phyloP scores from a whole-genome alignment of 2,797 vertebrate genomes.

The Chiroxiphia lanceolata region DNA sequence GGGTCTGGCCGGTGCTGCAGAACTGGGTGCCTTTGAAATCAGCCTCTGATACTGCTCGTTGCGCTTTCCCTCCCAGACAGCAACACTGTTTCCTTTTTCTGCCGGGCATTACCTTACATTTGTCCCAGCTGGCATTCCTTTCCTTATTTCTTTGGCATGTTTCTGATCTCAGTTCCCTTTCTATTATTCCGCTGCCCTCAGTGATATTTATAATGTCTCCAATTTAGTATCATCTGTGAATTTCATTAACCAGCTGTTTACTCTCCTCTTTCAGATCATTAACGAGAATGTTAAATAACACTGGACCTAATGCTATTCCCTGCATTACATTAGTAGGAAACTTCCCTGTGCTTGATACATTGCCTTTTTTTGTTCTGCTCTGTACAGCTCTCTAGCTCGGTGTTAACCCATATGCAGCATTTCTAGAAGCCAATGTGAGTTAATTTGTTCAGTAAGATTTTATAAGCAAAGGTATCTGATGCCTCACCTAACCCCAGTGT shows the following conservation, averaged over 20 bases:
- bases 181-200: slow-evolving; percentile 66
- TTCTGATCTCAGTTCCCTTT: slow-evolving; percentile 63
- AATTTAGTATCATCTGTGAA: slow-evolving; percentile 76
- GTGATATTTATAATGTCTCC: slow-evolving; percentile 68
- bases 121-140: slow-evolving; percentile 39
- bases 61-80: background rate
- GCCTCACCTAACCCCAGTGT: background rate
- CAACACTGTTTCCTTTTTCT: background rate
- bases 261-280: slow-evolving; percentile 76
- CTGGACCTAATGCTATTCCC: slow-evolving; percentile 55
- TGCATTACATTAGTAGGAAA: slow-evolving; percentile 53
- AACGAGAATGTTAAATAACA: slow-evolving; percentile 75
- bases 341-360: background rate
- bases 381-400: background rate
- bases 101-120: slow-evolving; percentile 8
- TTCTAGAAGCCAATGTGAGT: background rate
- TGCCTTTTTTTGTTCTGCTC: background rate
- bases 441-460: background rate
- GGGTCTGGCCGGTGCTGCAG: background rate
- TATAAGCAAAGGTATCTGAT: background rate
- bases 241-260: slow-evolving; percentile 79
- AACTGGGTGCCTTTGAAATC: background rate
- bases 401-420: background rate
- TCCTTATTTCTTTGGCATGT: slow-evolving; percentile 57
- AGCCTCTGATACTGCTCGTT: background rate